These are phyloP conservation scores for Oncorhynchus nerka DNA, from an alignment of 2,113 vertebrate species.

Conservation along the genomic window DNA sequence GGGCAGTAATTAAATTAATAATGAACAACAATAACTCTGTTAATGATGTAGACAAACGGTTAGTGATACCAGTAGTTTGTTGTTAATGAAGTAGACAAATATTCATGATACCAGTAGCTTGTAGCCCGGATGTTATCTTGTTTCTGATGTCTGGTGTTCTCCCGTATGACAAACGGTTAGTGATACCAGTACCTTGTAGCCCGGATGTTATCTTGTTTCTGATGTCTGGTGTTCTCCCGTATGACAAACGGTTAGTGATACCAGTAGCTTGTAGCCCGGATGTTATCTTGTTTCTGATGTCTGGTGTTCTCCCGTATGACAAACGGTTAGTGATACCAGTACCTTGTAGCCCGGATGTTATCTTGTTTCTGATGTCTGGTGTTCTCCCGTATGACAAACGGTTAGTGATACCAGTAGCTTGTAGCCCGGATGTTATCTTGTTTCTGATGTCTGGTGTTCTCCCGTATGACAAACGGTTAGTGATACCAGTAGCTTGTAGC, in stretches of 20 bases:
- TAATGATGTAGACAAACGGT: conserved; percentile 6
- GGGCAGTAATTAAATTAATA: conserved; percentile 51
- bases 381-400: no score
- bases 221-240: neutral
- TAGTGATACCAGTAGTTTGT: no score
- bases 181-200: neutral
- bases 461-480: no score
- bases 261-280: neutral
- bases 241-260: no score
- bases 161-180: no score
- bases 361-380: neutral
- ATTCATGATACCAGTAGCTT: conserved; percentile 33
- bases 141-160: neutral
- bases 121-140: neutral
- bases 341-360: neutral
- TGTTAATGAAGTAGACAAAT: conserved; percentile 49
- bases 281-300: neutral
- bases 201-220: neutral
- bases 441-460: neutral
- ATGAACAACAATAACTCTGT: conserved; percentile 50
- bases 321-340: neutral
- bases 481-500: conserved; percentile 30
- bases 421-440: neutral
- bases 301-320: neutral
- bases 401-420: conserved; percentile 37